These are phyloP conservation scores for Astyanax mexicanus DNA, from an alignment of 2,797 vertebrate species.

Conservation along the genomic window DNA sequence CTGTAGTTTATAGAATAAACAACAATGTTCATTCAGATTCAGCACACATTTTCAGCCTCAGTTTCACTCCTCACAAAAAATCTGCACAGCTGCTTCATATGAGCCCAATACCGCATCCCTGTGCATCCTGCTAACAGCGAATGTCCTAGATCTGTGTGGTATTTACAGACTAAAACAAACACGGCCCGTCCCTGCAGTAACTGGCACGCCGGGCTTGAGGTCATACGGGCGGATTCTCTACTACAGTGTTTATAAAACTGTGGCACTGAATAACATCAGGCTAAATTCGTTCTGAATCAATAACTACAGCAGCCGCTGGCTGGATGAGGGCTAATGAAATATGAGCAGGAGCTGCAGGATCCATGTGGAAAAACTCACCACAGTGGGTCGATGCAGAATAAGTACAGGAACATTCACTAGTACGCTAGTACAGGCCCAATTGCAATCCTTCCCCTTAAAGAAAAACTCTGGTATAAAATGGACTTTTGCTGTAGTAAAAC, in stretches of 20 bases:
- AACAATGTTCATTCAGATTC: no score
- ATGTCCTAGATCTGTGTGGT: conserved; percentile 34
- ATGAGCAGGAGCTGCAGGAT: conserved; percentile 20
- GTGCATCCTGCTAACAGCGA: conserved; percentile 32
- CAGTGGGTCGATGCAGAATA: neutral
- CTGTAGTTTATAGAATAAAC: no score
- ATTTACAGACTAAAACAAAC: conserved; percentile 53
- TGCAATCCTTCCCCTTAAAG: no score
- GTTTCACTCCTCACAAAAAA: neutral
- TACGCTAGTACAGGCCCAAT: no score
- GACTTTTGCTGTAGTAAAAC: no score
- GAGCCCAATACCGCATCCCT: neutral
- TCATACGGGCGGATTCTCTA: conserved; percentile 11
- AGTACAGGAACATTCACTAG: conserved; percentile 13
- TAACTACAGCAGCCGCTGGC: neutral
- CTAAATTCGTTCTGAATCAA: conserved; percentile 5
- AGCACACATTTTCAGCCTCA: neutral
- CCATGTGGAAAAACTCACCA: neutral
- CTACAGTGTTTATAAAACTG: neutral
- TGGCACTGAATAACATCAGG: neutral
- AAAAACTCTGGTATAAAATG: no score
- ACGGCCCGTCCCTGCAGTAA: conserved; percentile 28
- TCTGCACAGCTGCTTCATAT: neutral
- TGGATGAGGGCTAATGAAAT: conserved; percentile 16
- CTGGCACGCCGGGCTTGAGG: neutral